Percentiles rank a stretch among this genome's conserved stretches.
phyloP scores from a whole-genome alignment of 2,113 vertebrate genomes.

The Protobothrops flavoviridis region DNA sequence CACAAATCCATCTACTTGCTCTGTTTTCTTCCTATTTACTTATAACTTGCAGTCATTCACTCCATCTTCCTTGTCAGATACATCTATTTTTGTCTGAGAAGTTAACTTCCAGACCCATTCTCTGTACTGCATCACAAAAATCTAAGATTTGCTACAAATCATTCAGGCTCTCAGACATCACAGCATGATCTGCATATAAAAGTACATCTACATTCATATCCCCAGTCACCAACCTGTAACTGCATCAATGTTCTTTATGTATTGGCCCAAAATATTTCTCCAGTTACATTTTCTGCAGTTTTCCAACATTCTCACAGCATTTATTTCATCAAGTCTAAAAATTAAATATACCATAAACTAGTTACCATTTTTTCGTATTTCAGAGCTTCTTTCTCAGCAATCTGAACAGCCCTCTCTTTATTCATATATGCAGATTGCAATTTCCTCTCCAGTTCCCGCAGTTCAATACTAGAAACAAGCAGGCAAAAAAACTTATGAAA shows the following conservation, averaged over 20 bases:
- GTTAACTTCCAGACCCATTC: neutral
- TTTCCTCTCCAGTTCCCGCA: slow-evolving; percentile 87
- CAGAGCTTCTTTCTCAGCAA: slow-evolving; percentile 83
- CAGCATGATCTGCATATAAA: neutral
- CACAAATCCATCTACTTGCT: neutral
- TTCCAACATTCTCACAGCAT: neutral
- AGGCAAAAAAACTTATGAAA: neutral
- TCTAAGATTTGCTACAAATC: neutral
- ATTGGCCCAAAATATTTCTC: neutral
- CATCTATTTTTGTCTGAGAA: neutral
- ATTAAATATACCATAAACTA: neutral
- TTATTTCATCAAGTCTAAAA: neutral
- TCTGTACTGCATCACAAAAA: neutral
- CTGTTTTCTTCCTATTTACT: neutral
- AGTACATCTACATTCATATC: neutral
- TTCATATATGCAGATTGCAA: slow-evolving; percentile 86
- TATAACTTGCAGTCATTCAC: neutral
- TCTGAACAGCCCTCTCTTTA: slow-evolving; percentile 87
- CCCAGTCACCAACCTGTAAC: neutral
- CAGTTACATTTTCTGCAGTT: neutral
- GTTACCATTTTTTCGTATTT: slow-evolving; percentile 82
- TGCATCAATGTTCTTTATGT: neutral
- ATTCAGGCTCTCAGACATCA: neutral
- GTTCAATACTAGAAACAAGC: slow-evolving; percentile 75
- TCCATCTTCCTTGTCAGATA: neutral